Conservation (phyloP, 1,140 invertebrate species). For the Apis laboriosa region DNA sequence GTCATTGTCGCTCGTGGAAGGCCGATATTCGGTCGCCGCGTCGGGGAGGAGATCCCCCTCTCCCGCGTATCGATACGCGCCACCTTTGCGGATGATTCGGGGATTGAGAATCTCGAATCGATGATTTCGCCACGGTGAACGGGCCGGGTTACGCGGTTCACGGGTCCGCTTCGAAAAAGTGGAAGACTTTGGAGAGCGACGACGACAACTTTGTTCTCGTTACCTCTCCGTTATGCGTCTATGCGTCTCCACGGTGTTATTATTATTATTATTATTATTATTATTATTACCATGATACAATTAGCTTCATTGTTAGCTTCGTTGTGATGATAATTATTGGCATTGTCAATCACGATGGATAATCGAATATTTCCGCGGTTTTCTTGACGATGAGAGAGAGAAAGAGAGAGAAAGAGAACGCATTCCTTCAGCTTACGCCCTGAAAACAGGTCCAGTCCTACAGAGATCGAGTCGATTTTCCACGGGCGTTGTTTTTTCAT, state of each 20-base stretch:
- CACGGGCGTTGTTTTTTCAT: conserved; percentile 37
- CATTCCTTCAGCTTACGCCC: neutral
- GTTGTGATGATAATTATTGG: conserved; percentile 15
- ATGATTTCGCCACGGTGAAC: conserved; percentile 1
- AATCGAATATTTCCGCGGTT: neutral
- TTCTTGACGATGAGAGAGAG: neutral
- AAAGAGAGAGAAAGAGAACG: neutral
- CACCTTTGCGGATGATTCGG: conserved; percentile 48
- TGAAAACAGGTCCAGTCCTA: neutral
- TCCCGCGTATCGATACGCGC: conserved; percentile 41
- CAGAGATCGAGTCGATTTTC: conserved; percentile 23
- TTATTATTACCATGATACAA: neutral
- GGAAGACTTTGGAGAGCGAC: neutral
- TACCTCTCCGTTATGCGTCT: conserved; percentile 10
- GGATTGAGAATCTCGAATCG: conserved; percentile 32
- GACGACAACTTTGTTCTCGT: neutral
- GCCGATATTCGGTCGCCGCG: conserved; percentile 33
- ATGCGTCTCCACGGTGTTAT: neutral
- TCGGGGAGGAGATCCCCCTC: conserved; percentile 53
- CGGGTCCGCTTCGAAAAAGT: neutral
- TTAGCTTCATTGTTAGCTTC: neutral
- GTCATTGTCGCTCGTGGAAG: conserved; percentile 36
- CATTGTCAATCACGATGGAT: conserved; percentile 3
- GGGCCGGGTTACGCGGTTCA: neutral
- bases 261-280: too few relatives aligned